phyloP scores from a whole-genome alignment of 2,113 vertebrate genomes.

The Misgurnus anguillicaudatus region DNA sequence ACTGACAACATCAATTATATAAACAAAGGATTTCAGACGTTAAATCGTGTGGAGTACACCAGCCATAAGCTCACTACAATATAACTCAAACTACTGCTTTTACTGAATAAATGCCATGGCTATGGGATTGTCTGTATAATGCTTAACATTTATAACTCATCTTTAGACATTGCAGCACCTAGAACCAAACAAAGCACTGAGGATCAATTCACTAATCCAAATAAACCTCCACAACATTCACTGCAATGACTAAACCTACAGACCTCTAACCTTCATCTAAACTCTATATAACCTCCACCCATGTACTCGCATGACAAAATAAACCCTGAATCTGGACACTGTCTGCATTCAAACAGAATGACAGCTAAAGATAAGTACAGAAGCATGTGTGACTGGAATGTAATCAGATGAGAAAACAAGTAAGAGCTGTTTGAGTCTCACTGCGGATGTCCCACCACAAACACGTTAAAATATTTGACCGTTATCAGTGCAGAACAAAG shows the following conservation, averaged over 20 bases:
- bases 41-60: no score
- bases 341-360: constrained; percentile 10
- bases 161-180: neutral
- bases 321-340: neutral
- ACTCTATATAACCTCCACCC: neutral
- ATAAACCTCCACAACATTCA: neutral
- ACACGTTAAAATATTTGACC: neutral
- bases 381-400: constrained; percentile 17
- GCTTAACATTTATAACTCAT: neutral
- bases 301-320: neutral
- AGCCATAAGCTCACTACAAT: no score
- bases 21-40: no score
- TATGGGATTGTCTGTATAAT: neutral
- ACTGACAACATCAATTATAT: no score
- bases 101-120: no score
- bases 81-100: no score
- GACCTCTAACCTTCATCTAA: neutral
- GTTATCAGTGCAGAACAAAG: neutral
- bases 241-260: neutral
- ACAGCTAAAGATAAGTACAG: constrained; percentile 9
- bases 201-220: neutral
- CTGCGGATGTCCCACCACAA: neutral
- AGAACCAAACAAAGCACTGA: no score
- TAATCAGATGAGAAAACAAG: constrained; percentile 29
- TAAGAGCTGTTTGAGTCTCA: neutral